A percentile compares a stretch with the other conserved stretches of the same genome.
phyloP scores from a whole-genome alignment of 2,797 vertebrate species.

The Megalops cyprinoides region DNA sequence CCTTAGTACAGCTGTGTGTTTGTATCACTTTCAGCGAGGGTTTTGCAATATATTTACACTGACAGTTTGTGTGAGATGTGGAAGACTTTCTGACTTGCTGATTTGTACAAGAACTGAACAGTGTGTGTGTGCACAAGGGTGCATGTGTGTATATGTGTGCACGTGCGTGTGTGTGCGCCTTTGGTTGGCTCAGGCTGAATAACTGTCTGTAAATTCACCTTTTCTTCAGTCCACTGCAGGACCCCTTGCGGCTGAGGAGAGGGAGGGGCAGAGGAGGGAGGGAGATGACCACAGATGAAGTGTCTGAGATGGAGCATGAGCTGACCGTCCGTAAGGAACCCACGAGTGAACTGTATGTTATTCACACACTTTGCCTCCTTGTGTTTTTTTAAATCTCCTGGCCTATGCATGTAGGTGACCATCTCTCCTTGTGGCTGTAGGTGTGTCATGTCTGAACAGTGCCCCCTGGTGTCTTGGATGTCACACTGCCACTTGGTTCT shows the following conservation, averaged over 20 bases:
- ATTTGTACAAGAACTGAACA: too few relatives aligned
- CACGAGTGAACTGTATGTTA: conserved; percentile 28
- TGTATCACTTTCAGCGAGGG: too few relatives aligned
- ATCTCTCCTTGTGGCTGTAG: conserved; percentile 43
- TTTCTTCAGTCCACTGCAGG: background rate
- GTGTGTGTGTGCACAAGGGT: background rate
- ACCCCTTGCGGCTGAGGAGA: background rate
- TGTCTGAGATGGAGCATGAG: conserved; percentile 2
- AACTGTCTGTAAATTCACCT: background rate
- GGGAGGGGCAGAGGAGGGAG: background rate
- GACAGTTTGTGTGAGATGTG: too few relatives aligned
- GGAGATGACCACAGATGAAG: background rate
- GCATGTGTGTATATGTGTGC: background rate
- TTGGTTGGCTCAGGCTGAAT: background rate
- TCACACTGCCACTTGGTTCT: conserved; percentile 55
- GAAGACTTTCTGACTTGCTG: too few relatives aligned
- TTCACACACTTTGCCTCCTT: background rate
- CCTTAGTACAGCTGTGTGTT: too few relatives aligned
- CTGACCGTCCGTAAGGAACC: conserved; percentile 21
- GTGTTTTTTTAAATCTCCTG: background rate
- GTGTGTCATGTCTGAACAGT: conserved; percentile 42
- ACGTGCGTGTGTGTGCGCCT: background rate
- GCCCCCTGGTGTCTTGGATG: conserved; percentile 53
- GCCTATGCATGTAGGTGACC: background rate
- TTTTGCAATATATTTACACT: too few relatives aligned